These are phyloP conservation scores for Eurois occulta DNA, from an alignment of 2,888 invertebrate species.

Conservation along the genomic window DNA sequence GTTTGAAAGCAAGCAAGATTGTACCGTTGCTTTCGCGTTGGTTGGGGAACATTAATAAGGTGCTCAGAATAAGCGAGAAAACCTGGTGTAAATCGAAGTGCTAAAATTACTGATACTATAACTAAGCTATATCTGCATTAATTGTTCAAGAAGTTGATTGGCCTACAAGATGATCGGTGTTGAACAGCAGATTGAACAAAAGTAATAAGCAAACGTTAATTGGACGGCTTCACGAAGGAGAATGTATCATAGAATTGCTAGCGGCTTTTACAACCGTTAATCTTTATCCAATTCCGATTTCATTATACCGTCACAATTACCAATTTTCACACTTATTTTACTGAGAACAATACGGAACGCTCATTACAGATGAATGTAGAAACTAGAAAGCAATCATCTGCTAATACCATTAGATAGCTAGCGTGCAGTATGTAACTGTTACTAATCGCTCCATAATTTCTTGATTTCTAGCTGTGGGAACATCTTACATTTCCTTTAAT, in stretches of 20 bases:
- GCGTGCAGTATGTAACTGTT: constrained; percentile 53
- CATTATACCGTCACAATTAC: constrained; percentile 41
- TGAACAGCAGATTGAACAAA: neutral
- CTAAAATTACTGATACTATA: neutral
- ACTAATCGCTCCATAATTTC: constrained; percentile 43
- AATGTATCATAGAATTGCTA: neutral
- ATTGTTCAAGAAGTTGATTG: neutral
- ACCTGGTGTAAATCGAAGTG: neutral
- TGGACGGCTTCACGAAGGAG: neutral
- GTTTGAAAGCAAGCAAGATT: constrained; percentile 18
- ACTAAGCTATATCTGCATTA: neutral
- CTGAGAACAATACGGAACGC: constrained; percentile 59
- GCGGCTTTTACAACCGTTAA: neutral
- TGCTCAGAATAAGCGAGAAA: neutral
- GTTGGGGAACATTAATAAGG: neutral
- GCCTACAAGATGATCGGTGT: neutral
- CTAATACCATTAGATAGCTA: constrained; percentile 45
- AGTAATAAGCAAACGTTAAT: neutral
- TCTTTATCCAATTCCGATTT: constrained; percentile 24
- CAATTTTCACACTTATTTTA: constrained; percentile 49
- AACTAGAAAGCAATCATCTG: constrained; percentile 59
- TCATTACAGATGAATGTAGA: constrained; percentile 62
- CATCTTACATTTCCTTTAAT: constrained; percentile 24
- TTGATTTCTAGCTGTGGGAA: constrained; percentile 56
- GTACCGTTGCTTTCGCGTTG: neutral